Base-by-base conservation (phyloP, 2,113 vertebrate genomes). In the Plectropomus leopardus region DNA sequence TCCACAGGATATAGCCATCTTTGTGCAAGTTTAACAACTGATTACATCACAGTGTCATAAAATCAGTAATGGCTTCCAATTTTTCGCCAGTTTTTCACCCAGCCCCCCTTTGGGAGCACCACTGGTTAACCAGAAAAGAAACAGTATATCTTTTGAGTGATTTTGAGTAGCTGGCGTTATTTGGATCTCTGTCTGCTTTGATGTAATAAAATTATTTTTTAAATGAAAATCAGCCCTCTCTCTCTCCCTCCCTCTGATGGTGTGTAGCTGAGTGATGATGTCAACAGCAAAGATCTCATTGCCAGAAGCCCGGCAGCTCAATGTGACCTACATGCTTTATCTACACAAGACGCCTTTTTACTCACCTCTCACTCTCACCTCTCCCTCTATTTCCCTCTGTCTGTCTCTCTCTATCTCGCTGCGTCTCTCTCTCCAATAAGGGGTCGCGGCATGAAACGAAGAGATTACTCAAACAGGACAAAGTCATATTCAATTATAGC, bases 401-500 rank as follows among this genome's bases (percentile, higher is more conserved):
- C 53, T 69, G 7, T 44, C 17, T n/a, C 23, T 32, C 21, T 44
- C 34, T 45, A 48, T 21, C 50, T 40, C 42, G 51, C 47, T 32
- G 2, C 15, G 44, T 36, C 34, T n/a, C 44, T 61, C 58, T 26
- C 34, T 40, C 28, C 30, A 57, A 44, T 47, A 34, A 80, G 67
- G 34, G 91, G 89, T 89, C 71, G 19, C 36, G 57, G 70, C 78
- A 89, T 86, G 87, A 92, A 92, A 88, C 71, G 57, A 72, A 90
- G 78, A 87, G 78, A 92, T 92, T 87, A 93, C 86, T 94, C 86
- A 92, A 90, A 92, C 84, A 85, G 83, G 76, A 91, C 88, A 88
- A 90, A 92, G 93, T 94, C 92, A 92, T 92, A 90, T 92, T 93
- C 86, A 90, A 93, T 93, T 92, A 93, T 85, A 58, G 83, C 60